These are phyloP conservation scores for Isichthys henryi DNA, from an alignment of 2,113 vertebrate species.

Conservation along the genomic window DNA sequence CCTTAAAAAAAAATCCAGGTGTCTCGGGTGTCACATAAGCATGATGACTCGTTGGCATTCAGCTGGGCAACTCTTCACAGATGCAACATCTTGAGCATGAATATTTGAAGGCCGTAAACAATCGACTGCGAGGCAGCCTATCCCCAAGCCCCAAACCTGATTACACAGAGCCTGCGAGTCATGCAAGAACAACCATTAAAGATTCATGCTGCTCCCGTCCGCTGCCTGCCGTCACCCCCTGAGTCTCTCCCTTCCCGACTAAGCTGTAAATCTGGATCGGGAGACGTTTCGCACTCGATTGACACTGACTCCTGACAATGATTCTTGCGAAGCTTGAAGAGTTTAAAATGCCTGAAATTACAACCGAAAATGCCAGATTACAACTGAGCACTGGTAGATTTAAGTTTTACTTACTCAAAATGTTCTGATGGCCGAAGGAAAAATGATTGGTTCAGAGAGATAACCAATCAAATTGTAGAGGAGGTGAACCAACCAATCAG, in stretches of 20 bases:
- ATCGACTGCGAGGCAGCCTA: background rate
- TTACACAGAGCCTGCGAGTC: conserved; percentile 16
- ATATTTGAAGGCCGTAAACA: background rate
- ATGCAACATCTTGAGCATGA: conserved; percentile 13
- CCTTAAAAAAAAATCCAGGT: background rate
- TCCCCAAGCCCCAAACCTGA: conserved; percentile 9
- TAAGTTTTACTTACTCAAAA: no score
- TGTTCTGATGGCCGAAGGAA: no score
- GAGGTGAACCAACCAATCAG: no score
- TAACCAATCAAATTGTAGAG: no score
- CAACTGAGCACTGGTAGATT: background rate
- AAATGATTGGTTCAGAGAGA: no score
- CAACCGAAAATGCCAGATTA: background rate
- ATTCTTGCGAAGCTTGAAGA: background rate
- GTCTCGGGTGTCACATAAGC: background rate
- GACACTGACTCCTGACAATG: conserved; percentile 19
- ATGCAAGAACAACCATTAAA: conserved; percentile 28
- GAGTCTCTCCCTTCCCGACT: conserved; percentile 26
- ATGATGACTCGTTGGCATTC: background rate
- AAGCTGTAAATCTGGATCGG: conserved; percentile 30
- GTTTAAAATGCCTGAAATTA: background rate
- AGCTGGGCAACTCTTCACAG: background rate
- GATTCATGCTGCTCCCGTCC: conserved; percentile 28
- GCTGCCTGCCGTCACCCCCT: conserved; percentile 14
- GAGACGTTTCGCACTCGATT: conserved; percentile 22